Conservation (phyloP, 2,797 vertebrate species). For the Anguilla pacifica region DNA sequence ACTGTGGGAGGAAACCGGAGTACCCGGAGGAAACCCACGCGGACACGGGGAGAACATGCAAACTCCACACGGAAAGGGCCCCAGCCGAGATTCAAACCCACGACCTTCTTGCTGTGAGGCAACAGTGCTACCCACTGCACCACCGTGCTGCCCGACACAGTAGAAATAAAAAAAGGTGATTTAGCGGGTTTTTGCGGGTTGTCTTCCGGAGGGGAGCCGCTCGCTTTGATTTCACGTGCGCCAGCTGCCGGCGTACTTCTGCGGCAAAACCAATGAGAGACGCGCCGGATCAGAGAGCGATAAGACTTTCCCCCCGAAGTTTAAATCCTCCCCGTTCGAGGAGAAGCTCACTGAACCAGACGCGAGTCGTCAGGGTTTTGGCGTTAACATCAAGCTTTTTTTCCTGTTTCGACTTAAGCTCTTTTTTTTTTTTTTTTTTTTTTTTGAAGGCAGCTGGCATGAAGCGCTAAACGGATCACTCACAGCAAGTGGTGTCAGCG, state of each 20-base stretch:
- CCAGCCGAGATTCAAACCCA: too few relatives aligned
- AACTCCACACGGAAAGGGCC: too few relatives aligned
- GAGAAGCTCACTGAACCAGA: not conserved
- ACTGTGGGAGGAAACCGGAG: too few relatives aligned
- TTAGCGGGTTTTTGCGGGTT: not conserved
- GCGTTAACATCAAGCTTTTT: not conserved
- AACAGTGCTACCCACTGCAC: too few relatives aligned
- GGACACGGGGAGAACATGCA: too few relatives aligned
- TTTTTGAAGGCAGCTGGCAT: not conserved
- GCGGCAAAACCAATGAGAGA: not conserved
- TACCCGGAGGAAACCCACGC: too few relatives aligned
- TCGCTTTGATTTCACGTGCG: not conserved
- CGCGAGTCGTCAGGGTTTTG: not conserved
- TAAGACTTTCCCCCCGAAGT: not conserved
- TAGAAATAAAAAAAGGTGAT: constrained; percentile 5
- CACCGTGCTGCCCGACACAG: not conserved
- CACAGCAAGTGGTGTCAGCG: not conserved
- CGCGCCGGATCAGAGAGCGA: not conserved
- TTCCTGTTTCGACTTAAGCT: not conserved
- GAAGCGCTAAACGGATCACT: not conserved
- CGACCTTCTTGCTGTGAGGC: too few relatives aligned
- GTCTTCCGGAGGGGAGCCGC: not conserved
- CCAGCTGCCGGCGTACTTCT: not conserved
- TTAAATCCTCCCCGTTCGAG: not conserved
- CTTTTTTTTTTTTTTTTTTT: not conserved